Evolutionary conservation across 1,140 invertebrate species (phyloP), one percentile per base, ranked within the genome.

Genomic region (Pogonomyrmex barbatus): DNA sequence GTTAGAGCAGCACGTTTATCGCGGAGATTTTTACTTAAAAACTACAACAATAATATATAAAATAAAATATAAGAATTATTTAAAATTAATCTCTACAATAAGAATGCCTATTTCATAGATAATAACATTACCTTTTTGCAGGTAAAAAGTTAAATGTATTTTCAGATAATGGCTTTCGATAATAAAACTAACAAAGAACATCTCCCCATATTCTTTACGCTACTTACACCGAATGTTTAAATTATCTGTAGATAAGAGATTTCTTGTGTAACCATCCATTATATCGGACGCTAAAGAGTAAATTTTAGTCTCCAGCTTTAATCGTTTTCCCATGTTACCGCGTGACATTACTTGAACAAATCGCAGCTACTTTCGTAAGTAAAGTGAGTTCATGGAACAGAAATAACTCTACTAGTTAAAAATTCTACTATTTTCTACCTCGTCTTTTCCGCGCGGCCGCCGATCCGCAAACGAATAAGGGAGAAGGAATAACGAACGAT

Each of bases 321-420:
- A 83, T 83, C 79, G 79, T 71, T 75, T 83, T 83, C 42, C 79
- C 54, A 73, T 83, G 79, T 83, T 83, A 60, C 42, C 45, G 68
- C 68, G 42, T 68, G 68, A 83, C 68, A 83, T 83, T 75, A 75
- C 54, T 75, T 68, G 68, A 75, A 75, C 79, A 83, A 83, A 83
- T 83, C 79, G 79, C 54, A 33, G 79, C 79, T 75, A 83, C 68
- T 83, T 83, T 60, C 42, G 56, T 62, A 75, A 75, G 56, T 62
- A 75, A 75, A 71, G 33, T 17, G 79, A 75, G 79, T 75, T 75
- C 68, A 60, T 75, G 56, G 68, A 60, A 75, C 68, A 73, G 42
- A 56, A 83, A 83, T 83, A 83, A 83, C 56, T 83, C 67, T 50
- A 50, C 54, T 73, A 50, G 42, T 60, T 83, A 62, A 83, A 75